phyloP scores from a whole-genome alignment of 1,140 invertebrate species.

The Thalassaphorura encarpata region DNA sequence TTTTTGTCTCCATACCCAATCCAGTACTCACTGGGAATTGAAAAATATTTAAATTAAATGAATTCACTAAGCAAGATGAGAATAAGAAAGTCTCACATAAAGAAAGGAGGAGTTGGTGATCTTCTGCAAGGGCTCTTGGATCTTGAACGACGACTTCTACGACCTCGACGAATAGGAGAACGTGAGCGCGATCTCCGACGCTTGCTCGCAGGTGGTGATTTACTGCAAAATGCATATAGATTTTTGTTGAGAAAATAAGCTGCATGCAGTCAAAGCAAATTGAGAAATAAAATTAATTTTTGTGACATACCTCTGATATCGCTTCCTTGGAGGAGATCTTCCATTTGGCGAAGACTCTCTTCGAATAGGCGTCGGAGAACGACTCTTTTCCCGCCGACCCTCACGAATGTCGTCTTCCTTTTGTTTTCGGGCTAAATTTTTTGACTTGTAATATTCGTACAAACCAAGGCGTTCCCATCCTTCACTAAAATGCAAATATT shows the following conservation, averaged over 20 bases:
- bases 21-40: slow-evolving; percentile 31
- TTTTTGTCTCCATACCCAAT: slow-evolving; percentile 43
- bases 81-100: slow-evolving; percentile 48
- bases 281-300: neutral
- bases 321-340: slow-evolving; percentile 44
- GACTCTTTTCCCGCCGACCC: slow-evolving; percentile 53
- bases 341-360: slow-evolving; percentile 10
- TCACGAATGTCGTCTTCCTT: slow-evolving; percentile 72
- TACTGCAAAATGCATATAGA: slow-evolving; percentile 12
- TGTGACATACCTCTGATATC: slow-evolving; percentile 50
- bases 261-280: too few relatives aligned
- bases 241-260: neutral
- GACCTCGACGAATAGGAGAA: slow-evolving; percentile 28
- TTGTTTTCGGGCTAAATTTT: slow-evolving; percentile 75
- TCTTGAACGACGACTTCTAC: neutral
- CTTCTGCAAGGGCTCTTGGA: slow-evolving; percentile 35
- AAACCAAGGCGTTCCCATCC: slow-evolving; percentile 95
- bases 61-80: slow-evolving; percentile 2
- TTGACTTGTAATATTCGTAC: slow-evolving; percentile 95
- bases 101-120: slow-evolving; percentile 64
- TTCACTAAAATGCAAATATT: slow-evolving; percentile 55
- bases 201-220: slow-evolving; percentile 38
- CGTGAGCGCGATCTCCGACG: slow-evolving; percentile 33
- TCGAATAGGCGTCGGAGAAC: slow-evolving; percentile 42
- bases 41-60: slow-evolving; percentile 8